phyloP scores from a whole-genome alignment of 2,888 invertebrate genomes.

The Ditylenchus weischeri region DNA sequence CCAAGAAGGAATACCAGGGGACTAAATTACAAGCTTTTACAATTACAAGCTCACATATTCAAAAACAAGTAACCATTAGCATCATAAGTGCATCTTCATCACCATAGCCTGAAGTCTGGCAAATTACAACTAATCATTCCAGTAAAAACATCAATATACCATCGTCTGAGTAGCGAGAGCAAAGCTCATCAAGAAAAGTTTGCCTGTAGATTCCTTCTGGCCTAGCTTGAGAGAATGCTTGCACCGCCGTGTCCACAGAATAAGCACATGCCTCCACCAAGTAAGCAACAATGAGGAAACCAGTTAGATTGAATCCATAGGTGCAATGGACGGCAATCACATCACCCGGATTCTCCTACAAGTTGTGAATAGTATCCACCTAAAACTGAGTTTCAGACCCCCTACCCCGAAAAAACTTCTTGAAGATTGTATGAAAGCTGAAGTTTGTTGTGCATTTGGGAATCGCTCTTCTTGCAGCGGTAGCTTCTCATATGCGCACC shows the following conservation, averaged over 20 bases:
- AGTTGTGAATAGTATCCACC: neutral
- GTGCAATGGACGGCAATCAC: conserved; percentile 81
- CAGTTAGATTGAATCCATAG: conserved; percentile 96
- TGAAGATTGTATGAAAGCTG: conserved; percentile 81
- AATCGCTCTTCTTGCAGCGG: conserved; percentile 71
- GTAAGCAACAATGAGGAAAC: conserved; percentile 87
- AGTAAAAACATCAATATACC: too few species aligned
- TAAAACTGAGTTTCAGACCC: neutral
- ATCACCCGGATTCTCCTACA: conserved; percentile 41
- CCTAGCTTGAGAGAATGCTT: conserved; percentile 71
- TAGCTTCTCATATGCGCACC: conserved; percentile 71
- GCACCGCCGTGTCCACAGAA: conserved; percentile 72
- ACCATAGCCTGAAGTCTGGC: too few species aligned
- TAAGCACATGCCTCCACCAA: conserved; percentile 71
- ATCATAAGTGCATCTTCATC: too few species aligned
- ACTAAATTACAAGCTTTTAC: conserved; percentile 18
- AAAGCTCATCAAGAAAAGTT: conserved; percentile 86
- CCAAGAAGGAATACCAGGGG: conserved; percentile 36
- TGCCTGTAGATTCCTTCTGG: conserved; percentile 95
- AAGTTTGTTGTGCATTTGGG: conserved; percentile 79
- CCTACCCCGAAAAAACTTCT: conserved; percentile 65
- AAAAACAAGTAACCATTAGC: too few species aligned
- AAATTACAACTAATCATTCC: too few species aligned
- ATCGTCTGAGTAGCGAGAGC: conserved; percentile 75
- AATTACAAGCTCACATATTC: too few species aligned